Evolutionary conservation across 2,113 vertebrate genomes (phyloP).

Genomic region (Strix uralensis): DNA sequence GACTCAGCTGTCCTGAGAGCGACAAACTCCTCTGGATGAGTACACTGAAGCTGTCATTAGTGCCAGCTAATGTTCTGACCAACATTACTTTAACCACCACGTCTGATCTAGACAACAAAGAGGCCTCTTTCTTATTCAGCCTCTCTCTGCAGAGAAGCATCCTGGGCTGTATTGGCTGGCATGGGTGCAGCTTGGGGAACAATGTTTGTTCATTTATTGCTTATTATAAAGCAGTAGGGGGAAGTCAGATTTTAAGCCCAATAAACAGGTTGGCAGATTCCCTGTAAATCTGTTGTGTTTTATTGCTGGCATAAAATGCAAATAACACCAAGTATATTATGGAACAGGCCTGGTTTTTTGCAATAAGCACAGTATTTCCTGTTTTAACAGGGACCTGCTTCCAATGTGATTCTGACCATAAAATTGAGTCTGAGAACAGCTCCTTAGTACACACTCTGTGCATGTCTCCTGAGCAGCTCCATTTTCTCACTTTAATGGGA

Average conservation of each 20-base stretch:
- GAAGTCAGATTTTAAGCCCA: constrained; percentile 7
- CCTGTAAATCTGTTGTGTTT: constrained; percentile 1
- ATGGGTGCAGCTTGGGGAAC: background rate
- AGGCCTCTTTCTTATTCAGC: background rate
- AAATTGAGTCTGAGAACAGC: background rate
- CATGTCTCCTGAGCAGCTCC: background rate
- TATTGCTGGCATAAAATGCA: constrained; percentile 43
- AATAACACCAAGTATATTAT: background rate
- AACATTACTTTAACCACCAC: background rate
- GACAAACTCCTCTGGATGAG: background rate
- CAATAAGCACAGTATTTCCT: background rate
- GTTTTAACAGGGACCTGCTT: background rate
- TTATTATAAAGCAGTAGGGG: background rate
- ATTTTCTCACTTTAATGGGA: background rate
- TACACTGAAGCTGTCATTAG: background rate
- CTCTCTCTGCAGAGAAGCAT: background rate
- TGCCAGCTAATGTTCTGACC: background rate
- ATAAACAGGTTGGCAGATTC: constrained; percentile 36
- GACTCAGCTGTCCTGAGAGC: background rate
- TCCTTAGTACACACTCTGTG: background rate
- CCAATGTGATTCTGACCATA: background rate
- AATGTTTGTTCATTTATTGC: background rate
- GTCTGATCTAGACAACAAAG: background rate
- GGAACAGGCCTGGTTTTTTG: background rate
- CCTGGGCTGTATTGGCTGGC: background rate